Evolutionary conservation across 2,113 vertebrate genomes (phyloP), one percentile per base, ranked within the genome.

Genomic region (Acrocephalus arundinaceus): DNA sequence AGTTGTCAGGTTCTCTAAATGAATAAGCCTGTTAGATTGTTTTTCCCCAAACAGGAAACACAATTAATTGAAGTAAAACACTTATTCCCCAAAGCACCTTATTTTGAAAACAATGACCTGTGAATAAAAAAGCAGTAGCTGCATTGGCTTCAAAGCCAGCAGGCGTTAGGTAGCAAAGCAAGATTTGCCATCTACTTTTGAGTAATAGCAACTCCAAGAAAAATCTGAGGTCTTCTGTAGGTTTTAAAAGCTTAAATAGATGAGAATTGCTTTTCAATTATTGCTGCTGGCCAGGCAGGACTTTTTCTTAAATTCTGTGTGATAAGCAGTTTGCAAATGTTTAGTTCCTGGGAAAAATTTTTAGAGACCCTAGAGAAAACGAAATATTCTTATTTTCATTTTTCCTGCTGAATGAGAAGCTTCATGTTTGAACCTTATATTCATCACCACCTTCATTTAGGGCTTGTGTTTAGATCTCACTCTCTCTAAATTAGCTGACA

Each of bases 11-110:
- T 77, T 89, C 87, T 89, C 62, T 96, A 81, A 85, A 92, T 89
- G 55, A 95, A 91, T 67, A 85, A 95, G 90, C 55, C 59, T 81
- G 49, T 92, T 90, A 85, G 48, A 94, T 89, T 88, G 73, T 63
- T 94, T 90, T 77, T 86, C 71, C 49, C 71, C 39, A 54, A 94
- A 89, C 45, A 85, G 92, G 78, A 95, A 96, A 83, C 76, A 33
- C 41, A 94, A 90, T 94, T 92, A 95, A 94, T 92, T 94, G 35
- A 90, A 82, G 91, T 79, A 71, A 92, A 96, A 87, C 58, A 54
- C 67, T 84, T 85, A 88, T 49, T 94, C 89, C 85, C 89, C 22
- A 81, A 94, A 92, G 80, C 9, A 8, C 16, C 86, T 31, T 66
- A 41, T 67, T 93, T 92, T 90, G 82, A 80, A 96, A 94, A 78